Percentiles rank a stretch among this genome's conserved stretches.
Evolutionary conservation across 2,888 invertebrate species (phyloP).

Genomic region (Hofmannophila pseudospretella): DNA sequence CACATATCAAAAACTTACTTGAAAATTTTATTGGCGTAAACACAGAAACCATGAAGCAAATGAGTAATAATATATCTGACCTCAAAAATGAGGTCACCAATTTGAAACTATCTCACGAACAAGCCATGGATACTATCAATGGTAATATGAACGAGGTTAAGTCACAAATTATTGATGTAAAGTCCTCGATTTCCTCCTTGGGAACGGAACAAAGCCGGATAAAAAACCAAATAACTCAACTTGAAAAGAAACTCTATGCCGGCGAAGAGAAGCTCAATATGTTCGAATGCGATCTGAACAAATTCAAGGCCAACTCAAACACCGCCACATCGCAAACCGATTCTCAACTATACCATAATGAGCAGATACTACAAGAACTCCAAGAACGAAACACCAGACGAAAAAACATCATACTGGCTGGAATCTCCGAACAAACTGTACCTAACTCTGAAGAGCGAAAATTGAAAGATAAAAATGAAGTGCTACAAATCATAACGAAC

Average conservation of each 20-base stretch:
- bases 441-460: not conserved
- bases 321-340: not conserved
- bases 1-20: slow-evolving; percentile 3
- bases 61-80: slow-evolving; percentile 13
- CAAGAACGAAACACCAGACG: slow-evolving; percentile 4
- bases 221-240: slow-evolving; percentile 7
- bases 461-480: slow-evolving; percentile 3
- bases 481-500: not conserved
- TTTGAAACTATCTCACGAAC: slow-evolving; percentile 11
- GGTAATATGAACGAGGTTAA: slow-evolving; percentile 7
- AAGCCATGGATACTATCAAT: slow-evolving; percentile 6
- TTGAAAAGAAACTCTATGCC: slow-evolving; percentile 3
- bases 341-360: slow-evolving; percentile 1
- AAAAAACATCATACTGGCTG: slow-evolving; percentile 3
- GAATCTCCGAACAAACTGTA: slow-evolving; percentile 2
- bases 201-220: slow-evolving; percentile 8
- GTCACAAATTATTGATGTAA: slow-evolving; percentile 6
- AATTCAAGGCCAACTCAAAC: slow-evolving; percentile 2
- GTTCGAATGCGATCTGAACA: slow-evolving; percentile 4
- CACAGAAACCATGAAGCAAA: slow-evolving; percentile 11
- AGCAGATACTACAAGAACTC: slow-evolving; percentile 4
- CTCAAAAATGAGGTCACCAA: slow-evolving; percentile 13
- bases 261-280: slow-evolving; percentile 8
- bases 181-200: slow-evolving; percentile 7
- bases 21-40: slow-evolving; percentile 7